Conservation (phyloP, 2,888 invertebrate species). For the Nomada fabriciana region DNA sequence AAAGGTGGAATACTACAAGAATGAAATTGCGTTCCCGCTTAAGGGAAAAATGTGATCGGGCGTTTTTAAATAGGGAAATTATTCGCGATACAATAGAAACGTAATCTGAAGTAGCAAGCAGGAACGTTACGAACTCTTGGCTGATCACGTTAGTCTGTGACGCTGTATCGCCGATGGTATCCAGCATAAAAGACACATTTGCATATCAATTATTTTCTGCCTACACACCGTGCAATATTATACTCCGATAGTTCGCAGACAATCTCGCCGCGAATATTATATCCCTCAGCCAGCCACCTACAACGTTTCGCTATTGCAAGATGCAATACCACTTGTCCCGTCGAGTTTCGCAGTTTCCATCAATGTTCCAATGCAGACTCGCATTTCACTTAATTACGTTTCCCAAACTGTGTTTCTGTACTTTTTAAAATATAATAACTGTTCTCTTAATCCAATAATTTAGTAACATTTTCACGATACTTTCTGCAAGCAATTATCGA, state of each 20-base stretch:
- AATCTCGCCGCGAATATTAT: slow-evolving; percentile 48
- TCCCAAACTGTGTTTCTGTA: not conserved
- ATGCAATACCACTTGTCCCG: not conserved
- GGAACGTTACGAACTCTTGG: slow-evolving; percentile 3
- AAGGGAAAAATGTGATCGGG: too few relatives aligned
- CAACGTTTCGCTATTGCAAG: slow-evolving; percentile 30
- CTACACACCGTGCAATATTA: slow-evolving; percentile 63
- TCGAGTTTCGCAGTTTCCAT: not conserved
- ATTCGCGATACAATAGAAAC: not conserved
- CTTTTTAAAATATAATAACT: not conserved
- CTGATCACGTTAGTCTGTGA: slow-evolving; percentile 4
- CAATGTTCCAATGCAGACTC: not conserved
- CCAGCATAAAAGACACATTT: slow-evolving; percentile 63
- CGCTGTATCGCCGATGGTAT: slow-evolving; percentile 30
- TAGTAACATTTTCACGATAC: too few relatives aligned
- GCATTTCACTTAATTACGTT: not conserved
- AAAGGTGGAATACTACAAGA: too few relatives aligned
- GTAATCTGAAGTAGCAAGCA: not conserved
- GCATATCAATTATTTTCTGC: slow-evolving; percentile 69
- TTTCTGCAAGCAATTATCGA: too few relatives aligned
- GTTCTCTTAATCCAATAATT: too few relatives aligned
- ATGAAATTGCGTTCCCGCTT: too few relatives aligned
- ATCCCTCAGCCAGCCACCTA: slow-evolving; percentile 56
- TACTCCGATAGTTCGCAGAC: slow-evolving; percentile 56
- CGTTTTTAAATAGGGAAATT: not conserved